Evolutionary conservation across 2,797 vertebrate species (phyloP).

Genomic region (Meda fulgida): DNA sequence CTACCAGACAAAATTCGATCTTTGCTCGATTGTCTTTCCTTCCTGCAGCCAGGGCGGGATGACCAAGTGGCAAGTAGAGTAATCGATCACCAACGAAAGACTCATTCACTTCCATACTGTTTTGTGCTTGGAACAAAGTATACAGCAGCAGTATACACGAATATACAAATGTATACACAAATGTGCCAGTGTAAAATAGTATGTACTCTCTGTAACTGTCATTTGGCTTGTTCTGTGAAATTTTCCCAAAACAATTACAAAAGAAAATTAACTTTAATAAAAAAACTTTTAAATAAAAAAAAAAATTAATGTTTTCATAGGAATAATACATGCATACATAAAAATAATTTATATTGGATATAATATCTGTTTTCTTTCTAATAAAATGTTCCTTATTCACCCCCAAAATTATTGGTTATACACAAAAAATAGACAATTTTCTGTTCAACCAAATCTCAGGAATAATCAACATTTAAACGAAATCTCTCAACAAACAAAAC

Average conservation of each 20-base stretch:
- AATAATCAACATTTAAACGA: too few relatives aligned
- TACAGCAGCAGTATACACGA: background rate
- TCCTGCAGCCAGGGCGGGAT: background rate
- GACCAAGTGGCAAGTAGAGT: background rate
- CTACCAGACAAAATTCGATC: background rate
- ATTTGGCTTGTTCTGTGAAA: background rate
- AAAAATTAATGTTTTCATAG: background rate
- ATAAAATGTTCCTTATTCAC: background rate
- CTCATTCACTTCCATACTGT: background rate
- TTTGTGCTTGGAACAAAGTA: background rate
- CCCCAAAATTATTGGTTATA: background rate
- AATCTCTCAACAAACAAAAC: too few relatives aligned
- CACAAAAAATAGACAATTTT: background rate
- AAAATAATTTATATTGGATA: background rate
- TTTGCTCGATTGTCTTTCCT: constrained; percentile 51
- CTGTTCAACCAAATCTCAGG: background rate
- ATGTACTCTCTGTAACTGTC: background rate
- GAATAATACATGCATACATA: background rate
- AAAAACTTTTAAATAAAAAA: too few relatives aligned
- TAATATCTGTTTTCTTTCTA: background rate
- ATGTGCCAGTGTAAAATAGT: background rate
- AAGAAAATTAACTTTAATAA: too few relatives aligned
- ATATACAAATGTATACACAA: background rate
- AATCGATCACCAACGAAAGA: constrained; percentile 18
- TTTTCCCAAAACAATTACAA: background rate